Evolutionary conservation across 2,888 invertebrate genomes (phyloP).

Genomic region (Ectobius pallidus): DNA sequence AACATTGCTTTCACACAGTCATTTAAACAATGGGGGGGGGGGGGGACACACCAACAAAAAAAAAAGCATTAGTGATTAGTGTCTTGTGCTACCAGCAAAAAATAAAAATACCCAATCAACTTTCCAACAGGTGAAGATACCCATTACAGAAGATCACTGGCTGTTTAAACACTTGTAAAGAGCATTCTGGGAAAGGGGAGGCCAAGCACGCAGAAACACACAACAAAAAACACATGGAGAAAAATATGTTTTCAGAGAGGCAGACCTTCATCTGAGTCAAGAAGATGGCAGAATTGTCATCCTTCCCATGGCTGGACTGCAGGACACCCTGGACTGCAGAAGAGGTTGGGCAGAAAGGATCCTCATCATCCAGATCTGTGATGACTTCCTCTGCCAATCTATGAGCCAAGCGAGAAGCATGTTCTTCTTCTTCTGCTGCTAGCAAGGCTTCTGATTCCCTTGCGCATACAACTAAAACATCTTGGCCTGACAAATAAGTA

Average conservation of each 20-base stretch:
- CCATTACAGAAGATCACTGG: not conserved
- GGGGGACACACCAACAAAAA: constrained; percentile 24
- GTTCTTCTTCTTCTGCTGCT: constrained; percentile 43
- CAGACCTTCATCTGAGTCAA: constrained; percentile 37
- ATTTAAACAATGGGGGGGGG: not conserved
- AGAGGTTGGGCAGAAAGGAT: not conserved
- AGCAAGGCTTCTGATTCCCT: not conserved
- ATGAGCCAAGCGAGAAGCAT: constrained; percentile 44
- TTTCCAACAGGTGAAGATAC: not conserved
- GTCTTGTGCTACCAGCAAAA: constrained; percentile 27
- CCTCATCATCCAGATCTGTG: constrained; percentile 42
- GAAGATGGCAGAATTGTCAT: not conserved
- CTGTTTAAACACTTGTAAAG: not conserved
- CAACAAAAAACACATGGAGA: constrained; percentile 19
- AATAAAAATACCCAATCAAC: constrained; percentile 1
- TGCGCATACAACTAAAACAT: not conserved
- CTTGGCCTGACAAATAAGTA: constrained; percentile 66
- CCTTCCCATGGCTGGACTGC: not conserved
- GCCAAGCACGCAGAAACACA: constrained; percentile 11
- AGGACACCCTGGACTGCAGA: not conserved
- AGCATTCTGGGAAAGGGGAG: not conserved
- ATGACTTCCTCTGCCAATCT: constrained; percentile 46
- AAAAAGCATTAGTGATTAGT: constrained; percentile 33
- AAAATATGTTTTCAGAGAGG: not conserved
- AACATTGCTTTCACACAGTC: constrained; percentile 4